Base-by-base conservation (phyloP, 2,113 vertebrate species). In the Poecile atricapillus region DNA sequence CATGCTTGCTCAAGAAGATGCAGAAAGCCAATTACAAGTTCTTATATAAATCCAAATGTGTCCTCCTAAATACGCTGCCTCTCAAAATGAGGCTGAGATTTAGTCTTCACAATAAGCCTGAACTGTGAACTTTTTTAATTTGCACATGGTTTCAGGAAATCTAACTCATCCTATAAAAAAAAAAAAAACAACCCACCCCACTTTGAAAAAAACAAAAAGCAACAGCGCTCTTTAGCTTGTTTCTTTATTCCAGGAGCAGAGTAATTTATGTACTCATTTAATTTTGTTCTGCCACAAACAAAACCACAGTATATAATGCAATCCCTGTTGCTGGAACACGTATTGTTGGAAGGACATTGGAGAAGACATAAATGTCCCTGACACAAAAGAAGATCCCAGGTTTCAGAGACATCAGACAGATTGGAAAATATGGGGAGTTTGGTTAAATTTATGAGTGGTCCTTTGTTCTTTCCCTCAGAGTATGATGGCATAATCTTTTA, bases 201-300 rank as follows among this genome's bases (percentile, higher is more conserved):
- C 47, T 94, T 23, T 10, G 56, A 65, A 67, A 74, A 65, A 41
- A 62, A 58, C 53, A 81, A 74, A 30, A 50, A 7, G 27, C 41
- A 83, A 56, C 56, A 70, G 22, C 0, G 0, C n/a, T 81, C 83
- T 93, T 95, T 90, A 67, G 24, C 93, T 74, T 67, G 67, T 93
- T 96, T 93, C 92, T 93, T 95, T 97, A 93, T 95, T 95, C 90
- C 65, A 64, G 80, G 77, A 96, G 92, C 88, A 60, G 77, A 92
- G 90, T 95, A 97, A 97, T 97, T 96, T 96, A 97, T 96, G 93
- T 92, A 87, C 86, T 96, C 93, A 93, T 95, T 96, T 96, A 96
- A 97, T 97, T 96, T 95, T 90, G 82, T 86, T 94, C 96, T 93
- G 60, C 95, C 96, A 96, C 96, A 96, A 95, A 95, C 90, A 95